Evolutionary conservation across 30 jellyfish, hydroid and myxozoan genomes (phyloP).

Genomic region (Hydractinia echinata): DNA sequence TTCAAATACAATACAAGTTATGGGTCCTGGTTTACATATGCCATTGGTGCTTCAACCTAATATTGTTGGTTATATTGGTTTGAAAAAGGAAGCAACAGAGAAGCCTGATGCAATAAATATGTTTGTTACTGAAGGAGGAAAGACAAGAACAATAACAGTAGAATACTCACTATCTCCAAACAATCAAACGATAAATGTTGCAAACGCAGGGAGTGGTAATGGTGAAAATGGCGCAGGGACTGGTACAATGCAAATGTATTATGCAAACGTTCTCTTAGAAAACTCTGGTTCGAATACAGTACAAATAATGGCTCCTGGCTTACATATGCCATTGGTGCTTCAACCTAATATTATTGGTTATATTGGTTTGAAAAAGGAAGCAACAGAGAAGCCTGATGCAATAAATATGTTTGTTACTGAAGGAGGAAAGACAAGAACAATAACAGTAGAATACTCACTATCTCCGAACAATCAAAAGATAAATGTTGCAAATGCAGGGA

Average conservation of each 20-base stretch:
- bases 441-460: not conserved
- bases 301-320: not conserved
- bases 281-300: conserved; percentile 3
- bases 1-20: not conserved
- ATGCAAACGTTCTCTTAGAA: not conserved
- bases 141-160: not conserved
- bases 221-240: conserved; percentile 3
- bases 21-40: not conserved
- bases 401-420: conserved; percentile 8
- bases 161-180: not conserved
- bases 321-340: not conserved
- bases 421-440: conserved; percentile 17
- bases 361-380: conserved; percentile 1
- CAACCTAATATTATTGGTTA: not conserved
- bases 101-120: not conserved
- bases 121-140: not conserved
- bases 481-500: not conserved
- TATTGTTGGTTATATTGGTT: not conserved
- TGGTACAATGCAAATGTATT: conserved; percentile 20
- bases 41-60: not conserved
- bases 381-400: not conserved
- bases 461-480: not conserved
- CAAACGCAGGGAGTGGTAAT: not conserved
- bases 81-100: not conserved
- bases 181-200: not conserved